These are phyloP conservation scores for Caenorhabditis auriculariae DNA, from an alignment of 2,888 invertebrate species.

Conservation along the genomic window DNA sequence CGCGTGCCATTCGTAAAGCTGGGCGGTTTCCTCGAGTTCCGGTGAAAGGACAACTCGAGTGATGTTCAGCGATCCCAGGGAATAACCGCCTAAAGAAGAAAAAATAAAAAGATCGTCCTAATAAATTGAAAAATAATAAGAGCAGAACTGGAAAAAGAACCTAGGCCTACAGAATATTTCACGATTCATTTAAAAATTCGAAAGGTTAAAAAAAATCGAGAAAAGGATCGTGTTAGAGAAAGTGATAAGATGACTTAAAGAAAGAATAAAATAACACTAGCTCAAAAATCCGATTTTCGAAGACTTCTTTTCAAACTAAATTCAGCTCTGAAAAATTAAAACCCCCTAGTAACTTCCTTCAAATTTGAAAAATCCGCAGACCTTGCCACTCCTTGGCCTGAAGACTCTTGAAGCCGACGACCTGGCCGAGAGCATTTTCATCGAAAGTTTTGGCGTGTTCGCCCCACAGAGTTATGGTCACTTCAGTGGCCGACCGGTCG, in stretches of 20 bases:
- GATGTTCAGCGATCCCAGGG: conserved; percentile 63
- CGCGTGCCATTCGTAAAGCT: conserved; percentile 87
- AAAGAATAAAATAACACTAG: too few relatives aligned
- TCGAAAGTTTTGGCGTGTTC: conserved; percentile 73
- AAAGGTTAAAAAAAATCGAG: too few relatives aligned
- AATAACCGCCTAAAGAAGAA: conserved; percentile 58
- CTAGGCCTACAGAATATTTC: neutral
- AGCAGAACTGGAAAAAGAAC: neutral
- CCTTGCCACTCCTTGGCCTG: conserved; percentile 85
- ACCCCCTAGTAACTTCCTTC: too few relatives aligned
- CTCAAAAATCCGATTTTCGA: too few relatives aligned
- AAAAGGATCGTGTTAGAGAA: too few relatives aligned
- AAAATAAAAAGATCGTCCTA: neutral
- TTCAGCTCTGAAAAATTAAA: too few relatives aligned
- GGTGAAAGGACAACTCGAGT: conserved; percentile 78
- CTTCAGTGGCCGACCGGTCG: conserved; percentile 79
- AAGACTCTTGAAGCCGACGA: conserved; percentile 83
- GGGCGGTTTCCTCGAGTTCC: conserved; percentile 82
- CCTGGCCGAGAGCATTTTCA: conserved; percentile 68
- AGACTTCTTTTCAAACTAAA: too few relatives aligned
- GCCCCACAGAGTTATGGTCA: conserved; percentile 88
- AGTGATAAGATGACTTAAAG: too few relatives aligned
- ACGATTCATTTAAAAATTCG: neutral
- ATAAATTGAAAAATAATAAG: neutral
- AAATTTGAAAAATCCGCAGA: too few relatives aligned